Evolutionary conservation across 2,888 invertebrate genomes (phyloP), one percentile per base, ranked within the genome.

Genomic region (Drosophila diplacantha): DNA sequence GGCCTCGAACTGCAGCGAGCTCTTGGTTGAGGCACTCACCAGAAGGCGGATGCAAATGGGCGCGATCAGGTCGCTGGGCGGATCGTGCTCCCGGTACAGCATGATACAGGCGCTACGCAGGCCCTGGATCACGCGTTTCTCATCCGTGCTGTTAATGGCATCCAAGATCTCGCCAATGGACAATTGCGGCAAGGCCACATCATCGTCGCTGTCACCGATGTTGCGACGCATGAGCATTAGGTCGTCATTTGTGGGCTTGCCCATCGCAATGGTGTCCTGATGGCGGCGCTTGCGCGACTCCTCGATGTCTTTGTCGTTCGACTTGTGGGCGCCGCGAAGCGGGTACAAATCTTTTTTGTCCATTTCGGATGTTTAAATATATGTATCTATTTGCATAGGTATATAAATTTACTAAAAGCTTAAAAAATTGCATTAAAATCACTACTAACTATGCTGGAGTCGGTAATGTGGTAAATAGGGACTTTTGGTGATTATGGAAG

Each of bases 201-300:
- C 85, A 11, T 90, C 89, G 0, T 91, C 91, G 41, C 90, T 90
- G 8, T 7, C n/a, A n/a, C 8, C 7, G 74, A 97, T 91, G 75
- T 98, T 97, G 57, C 98, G 91, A 18, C 96, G 90, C 88, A 99
- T 99, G 56, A 94, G 91, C 35, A 98, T 90, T 85, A 97, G 97
- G 76, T 98, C 97, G 87, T 98, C 97, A 75, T 97, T 95, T 57
- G 94, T 94, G 16, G 95, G 94, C 89, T 98, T 98, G 18, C 99
- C 92, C 29, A 99, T 90, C 73, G 97, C 96, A 3, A 99, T 93
- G 3, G 94, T 94, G 46, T 95, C 93, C 87, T 98, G 97, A 62
- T 92, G 95, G 56, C 99, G 92, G 72, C 96, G 93, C 69, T 96
- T 92, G 47, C 98, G 93, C 87, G 97, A 93, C 26, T 87, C 86